Evolutionary conservation across 1,140 invertebrate genomes (phyloP), one percentile per base, ranked within the genome.

Genomic region (Cephus cinctus): DNA sequence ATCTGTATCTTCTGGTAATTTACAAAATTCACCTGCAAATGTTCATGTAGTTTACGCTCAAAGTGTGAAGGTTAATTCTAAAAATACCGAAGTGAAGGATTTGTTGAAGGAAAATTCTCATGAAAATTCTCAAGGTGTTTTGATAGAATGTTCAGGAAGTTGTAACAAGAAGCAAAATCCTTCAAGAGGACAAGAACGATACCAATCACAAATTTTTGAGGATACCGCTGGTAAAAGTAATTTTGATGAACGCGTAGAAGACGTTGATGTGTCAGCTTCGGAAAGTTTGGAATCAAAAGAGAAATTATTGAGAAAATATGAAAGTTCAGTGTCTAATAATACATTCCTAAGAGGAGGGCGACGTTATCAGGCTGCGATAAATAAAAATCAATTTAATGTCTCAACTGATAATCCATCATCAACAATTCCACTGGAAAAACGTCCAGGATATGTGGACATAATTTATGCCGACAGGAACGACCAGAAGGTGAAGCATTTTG

Each of bases 361-460:
- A n/a, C n/a, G n/a, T n/a, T n/a, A n/a, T n/a, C n/a, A n/a, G n/a
- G 18, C 11, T 19, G 35, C 9, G 11, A 12, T 27, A 18, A 15
- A 22, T 11, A 25, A 9, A 32, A 43, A 4, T 18, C 2, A 8
- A 3, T 9, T 3, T 20, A 32, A 19, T 14, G 32, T 23, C 12
- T 20, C 16, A 36, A 6, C 15, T 4, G 12, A 15, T 14, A 30
- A 6, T n/a, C 8, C 2, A 8, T 12, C 8, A 21, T 22, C 32
- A 42, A 19, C 5, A 19, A 11, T 44, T 45, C 6, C 6, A 9
- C 2, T 57, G 4, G 65, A 70, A 27, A 43, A 65, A 12, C 59
- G 57, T 9, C 55, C 63, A 1, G 69, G 63, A 19, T 75, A 59
- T 25, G 57, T 76, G 4, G 73, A 76, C 5, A 73, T 76, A 9